Evolutionary conservation across 2,113 vertebrate genomes (phyloP), one percentile per base, ranked within the genome.

Genomic region (Leptobrachium leishanense): DNA sequence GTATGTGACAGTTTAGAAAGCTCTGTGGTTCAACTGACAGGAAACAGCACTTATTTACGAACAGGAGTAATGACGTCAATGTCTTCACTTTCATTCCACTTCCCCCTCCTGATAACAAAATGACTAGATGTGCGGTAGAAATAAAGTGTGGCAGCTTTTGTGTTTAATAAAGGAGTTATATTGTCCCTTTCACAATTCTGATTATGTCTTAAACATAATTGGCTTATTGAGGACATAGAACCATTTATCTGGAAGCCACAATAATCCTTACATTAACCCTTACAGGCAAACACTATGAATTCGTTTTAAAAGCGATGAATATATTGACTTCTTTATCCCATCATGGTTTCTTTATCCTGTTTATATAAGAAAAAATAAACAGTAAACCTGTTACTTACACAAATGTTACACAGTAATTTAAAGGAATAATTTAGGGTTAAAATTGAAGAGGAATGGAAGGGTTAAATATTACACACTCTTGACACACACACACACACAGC

Each of bases 11-110:
- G 78, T 74, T 81, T 81, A 68, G 54, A 50, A 81, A 81, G 72
- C 54, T 81, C 65, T 81, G 78, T 81, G 78, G 78, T 81, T 81
- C 53, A 81, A 81, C 78, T 81, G 78, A 74, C 78, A 81, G 78
- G 78, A 81, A 81, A 74, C 31, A 8, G 20, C 62, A 59, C 64
- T 81, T 81, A 68, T 68, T 74, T 74, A 62, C 74, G 64, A 81
- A 81, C 40, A 53, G 46, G 15, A 67, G 9, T 81, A 62, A 5
- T 81, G 78, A 81, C 64, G 77, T 80, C 77, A 81, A 81, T 81
- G 78, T n/a, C 43, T 44, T 81, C 44, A 68, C 64, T 68, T 20
- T 68, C 31, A 74, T 40, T 62, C 57, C 64, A 68, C 72, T 81
- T 81, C 72, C 53, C 64, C 55, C 9, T 81, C 62, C 73, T 50